Base-by-base conservation (phyloP, 2,888 invertebrate species). In the Ceriagrion tenellum region DNA sequence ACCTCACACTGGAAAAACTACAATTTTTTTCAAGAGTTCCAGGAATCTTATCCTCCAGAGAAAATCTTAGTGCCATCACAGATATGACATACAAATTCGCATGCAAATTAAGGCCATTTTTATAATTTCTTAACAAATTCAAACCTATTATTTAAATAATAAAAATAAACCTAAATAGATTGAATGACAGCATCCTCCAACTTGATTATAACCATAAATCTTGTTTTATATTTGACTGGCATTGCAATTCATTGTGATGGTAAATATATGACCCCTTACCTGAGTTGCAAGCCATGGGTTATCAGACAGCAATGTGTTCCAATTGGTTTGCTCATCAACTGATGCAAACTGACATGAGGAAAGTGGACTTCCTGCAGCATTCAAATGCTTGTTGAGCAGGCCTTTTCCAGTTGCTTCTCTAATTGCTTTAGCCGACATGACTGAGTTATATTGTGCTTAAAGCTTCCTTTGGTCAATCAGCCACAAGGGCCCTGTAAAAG, bases 381-480 rank as follows among this genome's bases (percentile, higher is more conserved):
- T 97, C 96, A 99, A 97, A 96, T 98, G 98, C 96, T 98, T 98
- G 97, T 99, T 99, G 96, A 99, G 98, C 95, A 99, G 97, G 96
- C 98, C 98, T 97, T 99, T 99, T 96, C 99, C 99, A 95, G 99
- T 98, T 96, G 98, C 99, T 97, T 99, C 99, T 96, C 98, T 98
- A 96, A 99, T 99, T 95, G 99, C 99, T 97, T 99, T 99, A 95
- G 99, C 99, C 96, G 99, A 99, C 99, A 99, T 99, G 55, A 35
- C 69, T 18, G 89, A 93, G 20, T 23, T 8, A 18, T n/a, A 40
- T 47, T 40, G 26, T 47, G 47, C 40, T 69, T 69, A 12, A 55
- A 23, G 26, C n/a, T 69, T 69, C 8, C 69, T 93, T 74, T n/a
- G 47, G 69, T 55, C 89, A 55, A 55, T 55, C n/a, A 69, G 93